Evolutionary conservation across 2,113 vertebrate species (phyloP), one percentile per base, ranked within the genome.

Genomic region (Mesocricetus auratus): DNA sequence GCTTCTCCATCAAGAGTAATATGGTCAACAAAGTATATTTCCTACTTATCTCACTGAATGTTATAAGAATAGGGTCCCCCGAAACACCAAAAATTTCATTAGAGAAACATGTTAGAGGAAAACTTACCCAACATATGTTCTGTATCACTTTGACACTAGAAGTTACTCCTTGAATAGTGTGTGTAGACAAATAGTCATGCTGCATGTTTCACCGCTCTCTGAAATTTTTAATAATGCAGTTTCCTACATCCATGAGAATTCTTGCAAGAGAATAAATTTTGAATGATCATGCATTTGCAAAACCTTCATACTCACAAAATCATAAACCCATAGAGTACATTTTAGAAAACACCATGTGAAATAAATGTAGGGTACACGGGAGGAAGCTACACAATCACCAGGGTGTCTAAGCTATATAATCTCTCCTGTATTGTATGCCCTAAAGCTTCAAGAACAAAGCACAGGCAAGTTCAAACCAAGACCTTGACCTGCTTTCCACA

Each of bases 401-500:
- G 60, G 64, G 29, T 77, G 89, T 93, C 93, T 96, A 88, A 94
- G 85, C 71, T 92, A 68, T 95, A 45, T 69, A 92, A 95, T 96
- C 87, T 94, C 90, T 66, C 29, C 53, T 21, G 45, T 85, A 91
- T 94, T 95, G 94, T 92, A 97, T 97, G 92, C 88, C 93, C 92
- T 97, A 90, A 96, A 97, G 71, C 68, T 95, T 97, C 69, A 93
- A 90, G 66, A 89, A 93, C 53, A 12, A 62, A 97, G 95, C 39
- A 96, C 2, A 92, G 39, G 79, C 33, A 24, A 95, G 75, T 68
- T 96, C 69, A 95, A 91, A 95, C 79, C 87, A 88, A 97, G 97
- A 97, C 97, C 93, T 97, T 97, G 95, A 97, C 97, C 97, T 97
- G 95, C 75, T 97, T 97, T 96, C 94, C 90, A 97, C 75, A 94